Percentiles rank a stretch among this genome's conserved stretches.
Conservation (phyloP, 1,140 invertebrate genomes). For the Plectrocnemia conspersa region DNA sequence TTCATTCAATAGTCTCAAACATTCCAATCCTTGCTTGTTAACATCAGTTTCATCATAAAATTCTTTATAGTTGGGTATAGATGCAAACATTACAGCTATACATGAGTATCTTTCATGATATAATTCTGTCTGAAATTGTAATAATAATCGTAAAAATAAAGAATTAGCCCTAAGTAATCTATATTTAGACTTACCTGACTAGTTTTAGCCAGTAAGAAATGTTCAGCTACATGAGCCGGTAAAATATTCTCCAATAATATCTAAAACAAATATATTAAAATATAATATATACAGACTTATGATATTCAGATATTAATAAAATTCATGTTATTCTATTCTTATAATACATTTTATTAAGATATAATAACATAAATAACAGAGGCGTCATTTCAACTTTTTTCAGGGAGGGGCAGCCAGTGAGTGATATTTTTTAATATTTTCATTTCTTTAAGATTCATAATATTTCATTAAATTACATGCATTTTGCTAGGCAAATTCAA, state of each 20-base stretch:
- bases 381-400: too few relatives aligned
- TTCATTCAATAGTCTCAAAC: slow-evolving; percentile 90
- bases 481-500: too few relatives aligned
- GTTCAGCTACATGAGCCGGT: slow-evolving; percentile 91
- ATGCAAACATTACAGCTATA: slow-evolving; percentile 97
- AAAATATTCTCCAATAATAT: slow-evolving; percentile 94
- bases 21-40: slow-evolving; percentile 94
- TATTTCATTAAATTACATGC: too few relatives aligned
- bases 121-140: slow-evolving; percentile 62
- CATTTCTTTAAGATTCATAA: too few relatives aligned
- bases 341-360: neutral
- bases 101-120: slow-evolving; percentile 93
- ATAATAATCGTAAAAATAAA: slow-evolving; percentile 4
- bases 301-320: neutral
- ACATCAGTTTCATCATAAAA: slow-evolving; percentile 98
- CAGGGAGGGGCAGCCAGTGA: too few relatives aligned
- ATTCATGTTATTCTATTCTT: neutral
- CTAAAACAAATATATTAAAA: slow-evolving; percentile 40
- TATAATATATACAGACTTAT: neutral
- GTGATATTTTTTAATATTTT: too few relatives aligned
- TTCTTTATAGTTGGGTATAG: slow-evolving; percentile 97
- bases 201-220: slow-evolving; percentile 71
- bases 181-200: slow-evolving; percentile 52
- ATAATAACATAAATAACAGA: neutral
- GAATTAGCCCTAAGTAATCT: slow-evolving; percentile 1